Percentiles rank a stretch among this genome's conserved stretches.
Evolutionary conservation across 1,140 invertebrate genomes (phyloP).

Genomic region (Nebria ingens): DNA sequence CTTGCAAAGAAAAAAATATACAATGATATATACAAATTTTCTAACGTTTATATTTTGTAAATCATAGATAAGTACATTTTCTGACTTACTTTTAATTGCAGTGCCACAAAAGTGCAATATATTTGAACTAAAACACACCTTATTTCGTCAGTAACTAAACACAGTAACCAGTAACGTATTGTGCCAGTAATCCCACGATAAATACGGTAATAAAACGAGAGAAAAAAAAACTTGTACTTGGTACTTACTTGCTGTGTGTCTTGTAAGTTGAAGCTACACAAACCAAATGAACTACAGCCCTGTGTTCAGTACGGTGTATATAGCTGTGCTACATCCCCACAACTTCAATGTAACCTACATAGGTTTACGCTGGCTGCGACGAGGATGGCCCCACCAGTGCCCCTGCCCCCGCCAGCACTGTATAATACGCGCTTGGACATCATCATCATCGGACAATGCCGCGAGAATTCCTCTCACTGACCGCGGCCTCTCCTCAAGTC

Average conservation of each 20-base stretch:
- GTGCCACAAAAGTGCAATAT: no score
- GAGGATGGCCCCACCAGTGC: conserved; percentile 5
- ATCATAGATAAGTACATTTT: background rate
- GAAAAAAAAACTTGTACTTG: no score
- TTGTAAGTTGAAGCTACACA: background rate
- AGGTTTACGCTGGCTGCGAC: background rate
- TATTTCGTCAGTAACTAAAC: background rate
- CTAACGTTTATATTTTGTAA: background rate
- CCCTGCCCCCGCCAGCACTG: background rate
- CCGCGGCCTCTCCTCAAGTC: conserved; percentile 15
- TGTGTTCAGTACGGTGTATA: conserved; percentile 23
- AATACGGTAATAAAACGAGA: background rate
- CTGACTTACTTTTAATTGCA: no score
- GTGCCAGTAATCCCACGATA: background rate
- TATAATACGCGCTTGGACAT: background rate
- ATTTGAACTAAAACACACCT: no score
- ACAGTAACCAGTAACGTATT: background rate
- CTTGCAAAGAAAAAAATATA: no score
- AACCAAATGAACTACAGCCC: background rate
- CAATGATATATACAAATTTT: no score
- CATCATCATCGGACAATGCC: background rate
- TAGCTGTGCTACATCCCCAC: conserved; percentile 36
- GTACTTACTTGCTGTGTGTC: background rate
- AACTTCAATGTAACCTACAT: conserved; percentile 28
- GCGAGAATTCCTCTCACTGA: conserved; percentile 17